Evolutionary conservation across 2,797 vertebrate species (phyloP).

Genomic region (Bradypus variegatus): DNA sequence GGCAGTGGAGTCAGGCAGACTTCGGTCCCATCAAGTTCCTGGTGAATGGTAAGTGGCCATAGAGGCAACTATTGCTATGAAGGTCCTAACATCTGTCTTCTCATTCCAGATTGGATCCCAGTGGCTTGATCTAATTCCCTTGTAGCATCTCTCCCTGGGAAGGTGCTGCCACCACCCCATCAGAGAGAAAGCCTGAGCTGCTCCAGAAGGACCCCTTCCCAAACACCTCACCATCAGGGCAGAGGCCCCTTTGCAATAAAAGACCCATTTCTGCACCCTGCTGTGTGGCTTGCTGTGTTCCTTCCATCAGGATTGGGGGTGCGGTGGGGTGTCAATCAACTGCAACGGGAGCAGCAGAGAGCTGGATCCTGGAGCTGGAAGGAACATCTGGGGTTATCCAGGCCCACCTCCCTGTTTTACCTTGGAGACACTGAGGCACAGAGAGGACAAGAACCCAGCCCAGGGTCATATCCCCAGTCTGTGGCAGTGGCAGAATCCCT

Average conservation of each 20-base stretch:
- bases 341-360: neutral
- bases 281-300: neutral
- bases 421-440: neutral
- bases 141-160: neutral
- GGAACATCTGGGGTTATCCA: neutral
- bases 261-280: neutral
- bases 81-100: neutral
- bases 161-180: neutral
- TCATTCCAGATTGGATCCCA: neutral
- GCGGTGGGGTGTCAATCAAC: no score
- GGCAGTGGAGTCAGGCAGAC: neutral
- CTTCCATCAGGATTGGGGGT: no score
- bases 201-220: neutral
- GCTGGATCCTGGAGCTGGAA: neutral
- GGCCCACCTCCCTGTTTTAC: neutral
- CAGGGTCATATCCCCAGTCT: neutral
- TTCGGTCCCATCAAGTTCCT: no score
- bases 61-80: no score
- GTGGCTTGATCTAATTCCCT: neutral
- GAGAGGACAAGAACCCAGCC: neutral
- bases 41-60: no score
- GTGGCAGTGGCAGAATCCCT: neutral
- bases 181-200: neutral
- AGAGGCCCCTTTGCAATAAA: constrained; percentile 28
- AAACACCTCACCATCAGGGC: neutral